phyloP scores from a whole-genome alignment of 2,888 invertebrate species.

The Drosophila borborema region DNA sequence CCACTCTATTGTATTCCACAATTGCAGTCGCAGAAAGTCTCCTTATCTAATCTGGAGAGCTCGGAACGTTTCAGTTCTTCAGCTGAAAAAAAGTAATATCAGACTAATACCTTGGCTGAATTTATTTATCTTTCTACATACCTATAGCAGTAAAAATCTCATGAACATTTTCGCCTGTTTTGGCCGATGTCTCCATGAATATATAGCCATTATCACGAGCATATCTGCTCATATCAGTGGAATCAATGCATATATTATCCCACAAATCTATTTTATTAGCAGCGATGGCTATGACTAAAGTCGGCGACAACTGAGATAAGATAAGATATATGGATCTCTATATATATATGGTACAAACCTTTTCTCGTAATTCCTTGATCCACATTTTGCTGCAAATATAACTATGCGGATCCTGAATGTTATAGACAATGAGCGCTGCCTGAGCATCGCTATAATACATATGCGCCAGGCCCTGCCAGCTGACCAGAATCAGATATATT shows the following conservation, averaged over 20 bases:
- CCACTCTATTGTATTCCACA: not conserved
- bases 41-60: not conserved
- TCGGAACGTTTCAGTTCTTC: conserved; percentile 1
- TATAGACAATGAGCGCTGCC: conserved; percentile 99
- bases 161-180: conserved; percentile 30
- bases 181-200: conserved; percentile 45
- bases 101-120: too few relatives aligned
- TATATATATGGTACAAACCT: conserved; percentile 80
- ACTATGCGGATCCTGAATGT: conserved; percentile 99
- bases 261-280: conserved; percentile 39
- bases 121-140: not conserved
- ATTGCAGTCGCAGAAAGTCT: not conserved
- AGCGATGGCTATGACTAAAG: conserved; percentile 37
- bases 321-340: not conserved
- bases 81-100: conserved; percentile 18
- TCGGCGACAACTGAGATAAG: conserved; percentile 4
- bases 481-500: conserved; percentile 69
- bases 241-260: conserved; percentile 13
- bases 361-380: conserved; percentile 97
- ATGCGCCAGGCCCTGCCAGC: conserved; percentile 99
- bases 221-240: conserved; percentile 16
- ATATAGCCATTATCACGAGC: conserved; percentile 29
- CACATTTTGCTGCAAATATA: conserved; percentile 99
- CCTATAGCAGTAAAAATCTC: conserved; percentile 25
- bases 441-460: conserved; percentile 99